Evolutionary conservation across 2,888 invertebrate species (phyloP).

Genomic region (Drosophila hamatofila): DNA sequence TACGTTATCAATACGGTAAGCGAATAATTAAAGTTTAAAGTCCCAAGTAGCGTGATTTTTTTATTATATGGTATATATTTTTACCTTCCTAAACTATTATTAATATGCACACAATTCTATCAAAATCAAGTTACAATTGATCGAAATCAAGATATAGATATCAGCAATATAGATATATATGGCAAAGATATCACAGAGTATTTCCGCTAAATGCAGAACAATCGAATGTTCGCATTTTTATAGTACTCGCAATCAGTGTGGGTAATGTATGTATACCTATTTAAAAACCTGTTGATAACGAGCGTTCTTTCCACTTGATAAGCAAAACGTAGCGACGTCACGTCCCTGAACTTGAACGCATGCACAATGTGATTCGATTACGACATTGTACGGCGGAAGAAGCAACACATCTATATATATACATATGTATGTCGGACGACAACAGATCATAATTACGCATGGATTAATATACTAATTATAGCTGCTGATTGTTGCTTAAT

Average conservation of each 20-base stretch:
- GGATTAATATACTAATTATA: not conserved
- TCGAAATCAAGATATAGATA: not conserved
- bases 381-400: not conserved
- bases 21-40: constrained; percentile 21
- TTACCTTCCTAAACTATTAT: not conserved
- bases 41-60: constrained; percentile 13
- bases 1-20: constrained; percentile 32
- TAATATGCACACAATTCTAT: not conserved
- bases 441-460: not conserved
- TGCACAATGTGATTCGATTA: constrained; percentile 42
- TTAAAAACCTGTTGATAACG: constrained; percentile 42
- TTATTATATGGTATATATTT: not conserved
- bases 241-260: constrained; percentile 13
- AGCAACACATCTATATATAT: not conserved
- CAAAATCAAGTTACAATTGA: not conserved
- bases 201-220: not conserved
- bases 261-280: constrained; percentile 8
- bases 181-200: not conserved
- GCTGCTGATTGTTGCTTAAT: not conserved
- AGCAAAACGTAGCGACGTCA: constrained; percentile 39
- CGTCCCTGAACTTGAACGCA: constrained; percentile 83
- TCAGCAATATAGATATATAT: not conserved
- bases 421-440: not conserved
- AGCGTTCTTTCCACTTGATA: constrained; percentile 38
- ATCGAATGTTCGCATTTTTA: not conserved